Percentiles rank a stretch among this genome's conserved stretches.
Conservation (phyloP, 2,113 vertebrate species). For the Amazona guildingii region DNA sequence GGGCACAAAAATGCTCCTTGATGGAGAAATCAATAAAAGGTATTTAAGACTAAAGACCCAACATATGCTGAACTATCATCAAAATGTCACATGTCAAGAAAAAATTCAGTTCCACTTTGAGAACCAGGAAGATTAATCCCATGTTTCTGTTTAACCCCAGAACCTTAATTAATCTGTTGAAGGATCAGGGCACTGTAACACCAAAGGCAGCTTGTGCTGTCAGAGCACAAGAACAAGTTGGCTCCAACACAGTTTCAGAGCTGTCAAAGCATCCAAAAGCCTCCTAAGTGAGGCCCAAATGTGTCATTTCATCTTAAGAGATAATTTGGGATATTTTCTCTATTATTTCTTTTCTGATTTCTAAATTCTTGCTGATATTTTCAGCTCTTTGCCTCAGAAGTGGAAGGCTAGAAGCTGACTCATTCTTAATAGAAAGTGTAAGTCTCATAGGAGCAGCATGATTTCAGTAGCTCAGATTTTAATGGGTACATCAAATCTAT, state of each 20-base stretch:
- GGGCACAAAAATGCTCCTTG: background rate
- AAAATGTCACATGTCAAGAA: background rate
- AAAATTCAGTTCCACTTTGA: background rate
- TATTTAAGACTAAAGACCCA: conserved; percentile 1
- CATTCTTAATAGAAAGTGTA: background rate
- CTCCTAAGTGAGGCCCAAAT: background rate
- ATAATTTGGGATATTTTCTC: background rate
- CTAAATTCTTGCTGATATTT: background rate
- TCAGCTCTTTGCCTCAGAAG: background rate
- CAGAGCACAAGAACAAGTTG: background rate
- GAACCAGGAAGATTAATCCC: background rate
- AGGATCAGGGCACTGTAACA: background rate
- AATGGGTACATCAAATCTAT: conserved; percentile 2
- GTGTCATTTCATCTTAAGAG: background rate
- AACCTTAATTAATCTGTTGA: background rate
- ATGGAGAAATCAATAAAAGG: background rate
- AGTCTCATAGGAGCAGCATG: background rate
- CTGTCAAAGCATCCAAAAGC: background rate
- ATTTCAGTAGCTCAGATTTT: background rate
- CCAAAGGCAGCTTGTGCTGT: background rate
- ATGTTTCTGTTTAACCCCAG: background rate
- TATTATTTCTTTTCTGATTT: background rate
- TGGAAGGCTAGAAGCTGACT: background rate
- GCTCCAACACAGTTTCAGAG: background rate
- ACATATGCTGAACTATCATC: background rate